Base-by-base conservation (phyloP, 2,113 vertebrate genomes). In the Hiodon alosoides region DNA sequence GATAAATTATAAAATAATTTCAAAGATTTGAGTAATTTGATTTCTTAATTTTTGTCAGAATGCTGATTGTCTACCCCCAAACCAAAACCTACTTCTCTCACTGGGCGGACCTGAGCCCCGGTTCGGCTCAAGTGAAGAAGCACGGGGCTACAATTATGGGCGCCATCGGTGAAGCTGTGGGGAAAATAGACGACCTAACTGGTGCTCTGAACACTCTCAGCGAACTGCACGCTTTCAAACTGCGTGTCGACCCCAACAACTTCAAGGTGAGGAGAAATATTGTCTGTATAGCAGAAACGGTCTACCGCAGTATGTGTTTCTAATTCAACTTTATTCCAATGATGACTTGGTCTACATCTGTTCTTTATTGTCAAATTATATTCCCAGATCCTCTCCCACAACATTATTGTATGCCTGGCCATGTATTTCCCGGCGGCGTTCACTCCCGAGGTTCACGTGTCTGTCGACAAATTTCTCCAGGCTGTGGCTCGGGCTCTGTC, bases 181-280 rank as follows among this genome's bases (percentile, higher is more conserved):
- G 67, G 77, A 78, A 83, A 74, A 57, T 87, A 69, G 83, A 87
- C 46, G 57, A 82, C 77, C 14, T 87, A 69, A 77, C 69, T 16
- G 59, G 1, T 1, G 71, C 57, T 57, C 73, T 78, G 52, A 11
- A 60, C 4, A 3, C 53, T 2, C 83, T 87, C 51, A 85, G 85
- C 72, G 65, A 73, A 7, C 78, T 84, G 71, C 85, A 87, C 77
- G 85, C 84, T 17, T 79, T 82, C 46, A 81, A 72, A 74, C 77
- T 85, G 17, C 81, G 79, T 13, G 67, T 87, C 67, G 85, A 85
- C 72, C 84, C 85, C 4, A 78, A 79, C 72, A 86, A 86, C 77
- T 86, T 84, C 80, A 79, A 6, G 72, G 85, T 87, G 72, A 4
- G 71, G 2, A 55, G 48, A 5, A 72, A 72, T 57, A 31, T 10